Evolutionary conservation across 2,888 invertebrate species (phyloP), one percentile per base, ranked within the genome.

Genomic region (Onthophagus sagittarius): DNA sequence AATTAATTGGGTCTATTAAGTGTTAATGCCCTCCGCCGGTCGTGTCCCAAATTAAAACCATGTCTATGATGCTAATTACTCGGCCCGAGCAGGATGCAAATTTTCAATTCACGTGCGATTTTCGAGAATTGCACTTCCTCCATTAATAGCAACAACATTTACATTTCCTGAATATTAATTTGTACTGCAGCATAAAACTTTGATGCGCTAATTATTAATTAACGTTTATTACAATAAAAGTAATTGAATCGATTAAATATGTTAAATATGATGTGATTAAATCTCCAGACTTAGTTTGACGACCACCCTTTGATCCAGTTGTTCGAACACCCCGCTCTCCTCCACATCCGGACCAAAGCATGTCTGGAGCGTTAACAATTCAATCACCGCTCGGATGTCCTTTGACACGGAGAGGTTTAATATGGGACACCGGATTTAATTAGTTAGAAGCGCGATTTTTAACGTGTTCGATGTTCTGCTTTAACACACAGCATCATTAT

Each of bases 51-150:
- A 31, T 67, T 67, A 31, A 67, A 67, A 67, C 67, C 67, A n/a
- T 32, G 67, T 67, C 67, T 67, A 67, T 32, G 67, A 67, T 67
- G 67, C 32, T 67, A 67, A 67, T 67, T 67, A 23, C 11, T 23
- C 67, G 67, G 67, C n/a, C 23, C 15, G 67, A n/a, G 67, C 67
- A 15, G 67, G 67, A 67, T 67, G 67, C 67, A 67, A 67, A 67
- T 67, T 67, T 67, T 67, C 67, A 67, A 67, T 67, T 67, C 67
- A 67, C 67, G 67, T 67, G 67, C 23, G 15, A 67, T 67, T 67
- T 67, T 67, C 67, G 67, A 15, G 67, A 67, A 32, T 23, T 67
- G 31, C 67, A 67, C 67, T 67, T 67, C 67, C 67, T 15, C 15
- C 23, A 15, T 32, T 23, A 67, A 67, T 67, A 23, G 9, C 67